Evolutionary conservation across 2,113 vertebrate genomes (phyloP).

Genomic region (Pristiophorus japonicus): DNA sequence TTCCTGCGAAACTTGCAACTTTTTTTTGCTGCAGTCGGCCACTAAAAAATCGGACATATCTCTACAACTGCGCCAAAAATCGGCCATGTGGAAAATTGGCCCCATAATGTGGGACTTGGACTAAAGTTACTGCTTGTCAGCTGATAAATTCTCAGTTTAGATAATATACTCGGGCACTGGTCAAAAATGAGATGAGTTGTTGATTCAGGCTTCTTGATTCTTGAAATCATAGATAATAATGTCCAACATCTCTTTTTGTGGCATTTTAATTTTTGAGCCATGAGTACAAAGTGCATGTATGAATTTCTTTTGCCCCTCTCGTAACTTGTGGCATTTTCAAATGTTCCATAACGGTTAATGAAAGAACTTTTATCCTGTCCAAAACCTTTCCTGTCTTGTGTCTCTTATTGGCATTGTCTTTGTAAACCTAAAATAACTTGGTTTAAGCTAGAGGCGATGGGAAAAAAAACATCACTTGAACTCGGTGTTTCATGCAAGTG

Average conservation of each 20-base stretch:
- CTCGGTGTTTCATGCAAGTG: not conserved
- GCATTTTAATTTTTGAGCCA: not conserved
- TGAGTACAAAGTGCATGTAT: not conserved
- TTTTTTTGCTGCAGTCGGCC: no score
- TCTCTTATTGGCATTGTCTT: not conserved
- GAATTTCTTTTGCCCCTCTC: not conserved
- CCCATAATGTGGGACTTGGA: not conserved
- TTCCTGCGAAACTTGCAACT: no score
- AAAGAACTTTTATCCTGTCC: not conserved
- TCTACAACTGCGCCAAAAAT: no score
- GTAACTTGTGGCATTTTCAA: not conserved
- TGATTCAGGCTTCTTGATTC: not conserved
- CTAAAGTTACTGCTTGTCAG: not conserved
- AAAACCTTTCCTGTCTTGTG: not conserved
- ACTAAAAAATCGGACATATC: no score
- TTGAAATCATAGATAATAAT: not conserved
- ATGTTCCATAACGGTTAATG: not conserved
- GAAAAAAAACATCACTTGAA: not conserved
- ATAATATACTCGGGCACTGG: not conserved
- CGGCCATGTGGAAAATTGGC: no score
- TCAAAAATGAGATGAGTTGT: not conserved
- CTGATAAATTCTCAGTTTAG: not conserved
- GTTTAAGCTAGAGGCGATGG: not conserved
- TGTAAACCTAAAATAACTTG: not conserved
- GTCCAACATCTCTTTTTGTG: not conserved